A percentile compares a stretch with the other conserved stretches of the same genome.
Evolutionary conservation across 2,113 vertebrate genomes (phyloP).

Genomic region (Pseudopodoces humilis): DNA sequence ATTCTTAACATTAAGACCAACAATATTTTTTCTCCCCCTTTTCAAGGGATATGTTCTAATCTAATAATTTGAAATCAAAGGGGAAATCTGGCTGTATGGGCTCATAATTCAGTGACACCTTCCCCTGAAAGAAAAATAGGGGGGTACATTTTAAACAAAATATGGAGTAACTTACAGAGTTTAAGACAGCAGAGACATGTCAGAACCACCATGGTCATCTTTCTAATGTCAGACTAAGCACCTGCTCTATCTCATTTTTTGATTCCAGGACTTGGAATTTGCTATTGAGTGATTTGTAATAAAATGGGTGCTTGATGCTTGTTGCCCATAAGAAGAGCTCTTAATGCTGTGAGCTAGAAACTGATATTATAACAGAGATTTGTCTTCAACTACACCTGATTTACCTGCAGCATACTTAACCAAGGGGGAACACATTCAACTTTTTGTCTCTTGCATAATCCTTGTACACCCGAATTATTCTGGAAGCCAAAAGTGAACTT

Average conservation of each 20-base stretch:
- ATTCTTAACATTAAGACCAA: background rate
- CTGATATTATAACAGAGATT: background rate
- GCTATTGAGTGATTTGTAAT: background rate
- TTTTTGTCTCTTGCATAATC: background rate
- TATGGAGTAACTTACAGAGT: background rate
- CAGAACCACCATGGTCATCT: background rate
- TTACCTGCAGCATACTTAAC: background rate
- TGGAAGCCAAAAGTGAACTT: background rate
- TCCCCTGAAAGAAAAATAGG: background rate
- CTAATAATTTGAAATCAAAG: background rate
- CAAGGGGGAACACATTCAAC: fast-evolving
- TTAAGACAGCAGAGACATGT: background rate
- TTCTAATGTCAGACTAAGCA: background rate
- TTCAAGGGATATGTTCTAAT: background rate
- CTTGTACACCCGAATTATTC: background rate
- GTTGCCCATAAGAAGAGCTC: background rate
- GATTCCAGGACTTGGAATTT: background rate
- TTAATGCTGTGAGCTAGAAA: background rate
- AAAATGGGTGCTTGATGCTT: background rate
- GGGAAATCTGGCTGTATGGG: background rate
- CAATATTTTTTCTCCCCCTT: background rate
- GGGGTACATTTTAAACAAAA: background rate
- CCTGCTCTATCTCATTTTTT: background rate
- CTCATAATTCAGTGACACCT: background rate
- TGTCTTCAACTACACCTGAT: background rate